These are phyloP conservation scores for Blastobasis adustella DNA, from an alignment of 2,888 invertebrate genomes.

Conservation along the genomic window DNA sequence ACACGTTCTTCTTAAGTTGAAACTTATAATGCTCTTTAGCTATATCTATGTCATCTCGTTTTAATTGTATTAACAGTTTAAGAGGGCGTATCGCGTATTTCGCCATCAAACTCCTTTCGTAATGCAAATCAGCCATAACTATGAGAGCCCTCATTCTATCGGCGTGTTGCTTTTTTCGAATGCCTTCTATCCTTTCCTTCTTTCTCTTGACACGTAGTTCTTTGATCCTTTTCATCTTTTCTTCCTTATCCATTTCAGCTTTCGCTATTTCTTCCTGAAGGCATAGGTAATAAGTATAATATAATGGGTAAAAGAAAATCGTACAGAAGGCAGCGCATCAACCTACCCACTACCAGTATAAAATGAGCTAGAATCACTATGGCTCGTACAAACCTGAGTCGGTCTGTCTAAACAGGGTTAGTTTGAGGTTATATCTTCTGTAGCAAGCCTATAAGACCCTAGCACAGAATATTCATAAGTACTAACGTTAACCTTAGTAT, in stretches of 20 bases:
- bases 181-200: constrained; percentile 76
- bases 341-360: too few relatives aligned
- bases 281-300: constrained; percentile 3
- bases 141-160: constrained; percentile 57
- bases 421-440: too few relatives aligned
- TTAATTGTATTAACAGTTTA: constrained; percentile 41
- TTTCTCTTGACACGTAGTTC: constrained; percentile 77
- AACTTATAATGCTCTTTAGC: constrained; percentile 62
- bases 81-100: constrained; percentile 58
- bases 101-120: constrained; percentile 50
- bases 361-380: too few relatives aligned
- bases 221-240: constrained; percentile 73
- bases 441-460: too few relatives aligned
- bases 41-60: constrained; percentile 52
- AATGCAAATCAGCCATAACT: constrained; percentile 70
- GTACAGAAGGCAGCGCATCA: too few relatives aligned
- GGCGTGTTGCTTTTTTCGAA: constrained; percentile 71
- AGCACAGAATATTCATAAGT: too few relatives aligned
- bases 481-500: too few relatives aligned
- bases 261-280: constrained; percentile 60
- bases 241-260: constrained; percentile 76
- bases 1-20: constrained; percentile 62
- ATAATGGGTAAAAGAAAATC: too few relatives aligned
- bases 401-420: too few relatives aligned
- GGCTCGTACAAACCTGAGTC: too few relatives aligned